These are phyloP conservation scores for Latheticus oryzae DNA, from an alignment of 2,888 invertebrate genomes.

Conservation along the genomic window DNA sequence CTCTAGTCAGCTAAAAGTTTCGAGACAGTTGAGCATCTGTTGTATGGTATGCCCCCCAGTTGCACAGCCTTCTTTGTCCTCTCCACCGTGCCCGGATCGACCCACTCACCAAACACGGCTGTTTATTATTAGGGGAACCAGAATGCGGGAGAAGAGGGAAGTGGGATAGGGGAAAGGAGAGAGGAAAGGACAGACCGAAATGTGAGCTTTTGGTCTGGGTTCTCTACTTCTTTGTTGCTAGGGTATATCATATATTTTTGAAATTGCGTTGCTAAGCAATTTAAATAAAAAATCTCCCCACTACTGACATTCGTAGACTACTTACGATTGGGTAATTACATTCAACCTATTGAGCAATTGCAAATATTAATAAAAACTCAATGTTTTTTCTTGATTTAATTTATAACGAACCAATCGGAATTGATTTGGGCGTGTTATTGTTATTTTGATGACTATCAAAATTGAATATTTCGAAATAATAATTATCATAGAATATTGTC, in stretches of 20 bases:
- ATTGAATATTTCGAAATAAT: too few relatives aligned
- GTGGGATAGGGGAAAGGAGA: constrained; percentile 20
- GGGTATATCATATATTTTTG: too few relatives aligned
- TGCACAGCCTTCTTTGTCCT: constrained; percentile 48
- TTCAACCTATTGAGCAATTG: too few relatives aligned
- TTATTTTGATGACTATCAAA: too few relatives aligned
- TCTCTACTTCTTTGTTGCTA: constrained; percentile 34
- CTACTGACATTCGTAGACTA: too few relatives aligned
- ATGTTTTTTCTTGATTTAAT: too few relatives aligned
- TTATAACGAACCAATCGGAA: too few relatives aligned
- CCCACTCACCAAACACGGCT: constrained; percentile 46
- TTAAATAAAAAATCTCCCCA: too few relatives aligned
- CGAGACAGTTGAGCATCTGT: constrained; percentile 56
- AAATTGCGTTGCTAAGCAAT: constrained; percentile 6
- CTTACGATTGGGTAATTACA: too few relatives aligned
- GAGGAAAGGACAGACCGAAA: constrained; percentile 23
- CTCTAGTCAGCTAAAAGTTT: constrained; percentile 38
- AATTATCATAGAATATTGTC: too few relatives aligned
- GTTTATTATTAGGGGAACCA: constrained; percentile 50
- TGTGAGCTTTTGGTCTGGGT: constrained; percentile 24
- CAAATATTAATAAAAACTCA: too few relatives aligned
- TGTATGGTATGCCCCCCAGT: constrained; percentile 44
- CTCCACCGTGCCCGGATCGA: constrained; percentile 47
- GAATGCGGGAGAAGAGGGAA: constrained; percentile 32
- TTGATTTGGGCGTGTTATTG: too few relatives aligned